Percentiles rank a stretch among this genome's conserved stretches.
phyloP scores from a whole-genome alignment of 2,113 vertebrate genomes.

The Nesoenas mayeri region DNA sequence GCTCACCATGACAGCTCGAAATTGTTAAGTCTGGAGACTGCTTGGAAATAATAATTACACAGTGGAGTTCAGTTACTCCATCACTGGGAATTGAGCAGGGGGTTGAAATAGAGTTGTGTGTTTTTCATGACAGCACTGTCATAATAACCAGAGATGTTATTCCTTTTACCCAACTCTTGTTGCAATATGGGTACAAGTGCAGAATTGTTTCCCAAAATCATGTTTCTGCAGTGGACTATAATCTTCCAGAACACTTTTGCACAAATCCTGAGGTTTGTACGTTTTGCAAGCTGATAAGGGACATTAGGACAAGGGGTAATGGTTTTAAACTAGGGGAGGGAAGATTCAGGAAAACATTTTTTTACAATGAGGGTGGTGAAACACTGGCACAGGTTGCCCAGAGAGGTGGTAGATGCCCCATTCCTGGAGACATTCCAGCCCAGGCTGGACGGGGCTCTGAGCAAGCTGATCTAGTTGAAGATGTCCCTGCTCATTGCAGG shows the following conservation, averaged over 20 bases:
- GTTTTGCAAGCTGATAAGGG: background rate
- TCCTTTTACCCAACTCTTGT: background rate
- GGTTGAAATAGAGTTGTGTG: background rate
- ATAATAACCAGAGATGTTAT: background rate
- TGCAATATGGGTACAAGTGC: background rate
- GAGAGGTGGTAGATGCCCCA: no score
- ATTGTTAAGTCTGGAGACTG: background rate
- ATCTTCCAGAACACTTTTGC: background rate
- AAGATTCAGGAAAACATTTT: no score
- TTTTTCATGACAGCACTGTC: background rate
- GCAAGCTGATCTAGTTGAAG: no score
- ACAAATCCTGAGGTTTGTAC: background rate
- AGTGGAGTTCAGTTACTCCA: background rate
- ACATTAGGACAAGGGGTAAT: background rate
- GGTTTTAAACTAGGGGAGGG: no score
- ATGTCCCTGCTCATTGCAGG: no score
- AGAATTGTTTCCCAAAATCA: background rate
- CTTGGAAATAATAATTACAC: background rate
- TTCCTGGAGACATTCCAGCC: no score
- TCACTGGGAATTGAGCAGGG: fast-evolving
- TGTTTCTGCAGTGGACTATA: background rate
- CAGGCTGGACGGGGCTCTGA: no score
- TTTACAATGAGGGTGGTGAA: no score
- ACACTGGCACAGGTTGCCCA: no score
- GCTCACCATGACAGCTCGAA: background rate